Conservation (phyloP, 2,888 invertebrate genomes). For the Ernsta delagoae region DNA sequence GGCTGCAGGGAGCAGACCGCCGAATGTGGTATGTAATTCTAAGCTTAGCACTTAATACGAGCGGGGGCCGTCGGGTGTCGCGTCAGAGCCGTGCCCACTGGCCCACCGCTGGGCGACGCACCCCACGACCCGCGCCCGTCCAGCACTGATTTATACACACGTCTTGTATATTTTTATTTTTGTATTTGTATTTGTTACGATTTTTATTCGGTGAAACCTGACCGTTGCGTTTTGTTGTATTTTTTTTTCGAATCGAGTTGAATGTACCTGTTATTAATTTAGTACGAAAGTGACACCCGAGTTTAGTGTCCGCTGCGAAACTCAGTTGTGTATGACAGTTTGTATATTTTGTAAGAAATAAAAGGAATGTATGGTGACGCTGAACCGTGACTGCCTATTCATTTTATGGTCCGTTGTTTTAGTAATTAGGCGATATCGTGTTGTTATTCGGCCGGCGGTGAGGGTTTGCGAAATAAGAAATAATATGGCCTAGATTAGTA, state of each 20-base stretch:
- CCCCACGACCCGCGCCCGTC: constrained; percentile 62
- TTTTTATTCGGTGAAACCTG: constrained; percentile 62
- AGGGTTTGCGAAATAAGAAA: constrained; percentile 74
- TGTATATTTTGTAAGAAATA: constrained; percentile 58
- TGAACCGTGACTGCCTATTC: constrained; percentile 57
- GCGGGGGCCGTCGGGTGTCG: constrained; percentile 60
- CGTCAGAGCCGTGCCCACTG: constrained; percentile 53
- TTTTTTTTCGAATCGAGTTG: constrained; percentile 69
- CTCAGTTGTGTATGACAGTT: constrained; percentile 50
- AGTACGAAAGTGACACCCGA: constrained; percentile 50
- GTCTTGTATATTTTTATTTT: constrained; percentile 50
- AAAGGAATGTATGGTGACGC: constrained; percentile 64
- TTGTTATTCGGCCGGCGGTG: constrained; percentile 57
- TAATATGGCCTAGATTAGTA: constrained; percentile 72
- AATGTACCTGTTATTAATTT: constrained; percentile 80
- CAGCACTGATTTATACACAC: constrained; percentile 67
- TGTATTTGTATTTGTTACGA: constrained; percentile 64
- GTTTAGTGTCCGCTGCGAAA: constrained; percentile 49
- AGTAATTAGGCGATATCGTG: constrained; percentile 49
- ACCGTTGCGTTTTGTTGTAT: constrained; percentile 70
- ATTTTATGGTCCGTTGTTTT: constrained; percentile 53
- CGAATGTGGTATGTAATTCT: constrained; percentile 83
- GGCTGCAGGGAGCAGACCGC: constrained; percentile 81
- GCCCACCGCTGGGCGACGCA: constrained; percentile 48
- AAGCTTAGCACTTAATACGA: constrained; percentile 76